Conservation (phyloP, 2,113 vertebrate species). For the Tetrax tetrax region DNA sequence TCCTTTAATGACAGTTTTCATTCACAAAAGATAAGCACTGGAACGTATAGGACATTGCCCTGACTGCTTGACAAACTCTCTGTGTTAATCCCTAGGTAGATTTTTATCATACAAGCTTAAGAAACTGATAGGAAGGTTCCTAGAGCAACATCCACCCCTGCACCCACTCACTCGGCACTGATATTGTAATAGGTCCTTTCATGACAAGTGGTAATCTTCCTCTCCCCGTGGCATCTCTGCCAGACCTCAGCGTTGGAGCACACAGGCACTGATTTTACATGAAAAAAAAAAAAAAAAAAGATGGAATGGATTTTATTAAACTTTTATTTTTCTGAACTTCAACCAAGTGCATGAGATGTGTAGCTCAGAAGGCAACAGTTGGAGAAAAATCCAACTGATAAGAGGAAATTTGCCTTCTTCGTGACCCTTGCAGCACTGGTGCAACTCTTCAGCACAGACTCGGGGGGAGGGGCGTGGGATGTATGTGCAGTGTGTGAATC, state of each 20-base stretch:
- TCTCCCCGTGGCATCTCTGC: background rate
- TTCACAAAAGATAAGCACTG: background rate
- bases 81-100: background rate
- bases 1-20: background rate
- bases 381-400: background rate
- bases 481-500: accelerated
- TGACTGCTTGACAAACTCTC: background rate
- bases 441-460: background rate
- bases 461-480: background rate
- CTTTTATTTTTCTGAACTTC: background rate
- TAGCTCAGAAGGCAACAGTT: background rate
- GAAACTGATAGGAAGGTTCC: background rate
- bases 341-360: background rate
- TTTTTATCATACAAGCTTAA: background rate
- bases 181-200: background rate
- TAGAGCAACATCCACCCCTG: background rate
- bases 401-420: background rate
- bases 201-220: background rate
- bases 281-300: background rate
- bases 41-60: background rate
- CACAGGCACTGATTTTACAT: background rate
- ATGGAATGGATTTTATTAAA: background rate
- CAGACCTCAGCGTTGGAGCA: background rate
- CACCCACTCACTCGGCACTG: background rate
- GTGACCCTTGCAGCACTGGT: accelerated